Percentiles rank a stretch among this genome's conserved stretches.
These are phyloP conservation scores for Ferdinandea cuprea DNA, from an alignment of 2,888 invertebrate species.

Conservation along the genomic window DNA sequence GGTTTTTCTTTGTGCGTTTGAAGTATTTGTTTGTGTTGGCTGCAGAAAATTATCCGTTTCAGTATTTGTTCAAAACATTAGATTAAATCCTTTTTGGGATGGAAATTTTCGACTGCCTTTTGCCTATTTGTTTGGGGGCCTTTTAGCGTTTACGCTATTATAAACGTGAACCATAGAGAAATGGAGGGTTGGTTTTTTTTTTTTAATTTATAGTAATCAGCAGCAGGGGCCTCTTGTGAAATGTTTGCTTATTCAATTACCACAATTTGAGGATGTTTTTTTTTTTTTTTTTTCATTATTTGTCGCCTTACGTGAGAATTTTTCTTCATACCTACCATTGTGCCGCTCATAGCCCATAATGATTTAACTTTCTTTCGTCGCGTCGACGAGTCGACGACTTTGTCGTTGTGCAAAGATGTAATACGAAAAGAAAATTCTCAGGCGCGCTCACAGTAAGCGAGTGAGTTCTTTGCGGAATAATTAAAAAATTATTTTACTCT, in stretches of 20 bases:
- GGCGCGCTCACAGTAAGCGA: slow-evolving; percentile 47
- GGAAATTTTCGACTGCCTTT: slow-evolving; percentile 54
- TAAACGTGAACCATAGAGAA: slow-evolving; percentile 37
- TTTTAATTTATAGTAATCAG: slow-evolving; percentile 41
- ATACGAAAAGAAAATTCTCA: slow-evolving; percentile 54
- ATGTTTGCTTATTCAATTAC: slow-evolving; percentile 68
- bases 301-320: slow-evolving; percentile 65
- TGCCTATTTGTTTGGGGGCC: slow-evolving; percentile 55
- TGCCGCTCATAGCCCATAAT: slow-evolving; percentile 31
- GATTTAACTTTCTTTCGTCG: slow-evolving; percentile 50
- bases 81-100: slow-evolving; percentile 57
- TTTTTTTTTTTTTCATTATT: slow-evolving; percentile 36
- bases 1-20: slow-evolving; percentile 28
- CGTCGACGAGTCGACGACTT: too few species aligned
- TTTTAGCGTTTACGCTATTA: slow-evolving; percentile 52
- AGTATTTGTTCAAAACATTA: slow-evolving; percentile 63
- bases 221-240: slow-evolving; percentile 48
- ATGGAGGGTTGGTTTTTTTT: too few species aligned
- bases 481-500: slow-evolving; percentile 69
- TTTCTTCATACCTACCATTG: slow-evolving; percentile 46
- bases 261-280: slow-evolving; percentile 24
- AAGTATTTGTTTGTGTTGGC: slow-evolving; percentile 31
- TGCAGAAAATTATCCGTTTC: slow-evolving; percentile 55
- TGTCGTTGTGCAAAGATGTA: slow-evolving; percentile 38
- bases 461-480: slow-evolving; percentile 70